Evolutionary conservation across 2,113 vertebrate species (phyloP), one percentile per base, ranked within the genome.

Genomic region (Chionodraco myersi): DNA sequence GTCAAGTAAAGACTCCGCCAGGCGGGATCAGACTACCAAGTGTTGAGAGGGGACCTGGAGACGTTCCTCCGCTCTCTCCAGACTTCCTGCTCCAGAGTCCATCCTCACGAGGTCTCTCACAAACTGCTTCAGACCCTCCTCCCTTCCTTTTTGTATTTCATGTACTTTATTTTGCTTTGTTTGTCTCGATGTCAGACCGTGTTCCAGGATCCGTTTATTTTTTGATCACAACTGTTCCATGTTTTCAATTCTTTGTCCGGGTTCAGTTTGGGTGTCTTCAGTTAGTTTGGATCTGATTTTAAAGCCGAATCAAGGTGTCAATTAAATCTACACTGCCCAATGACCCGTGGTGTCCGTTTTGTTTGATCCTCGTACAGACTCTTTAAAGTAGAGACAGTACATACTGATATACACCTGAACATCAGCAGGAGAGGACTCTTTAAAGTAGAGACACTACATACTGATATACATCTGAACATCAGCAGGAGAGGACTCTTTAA

Each of bases 1-100:
- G 97, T 99, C 88, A 99, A 99, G 95, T 98, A 96, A 92, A 86
- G 91, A 85, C 61, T 66, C 71, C 83, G 0, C 11, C 12, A 6
- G 26, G 74, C 41, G 13, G 10, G 11, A 48, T 8, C 77, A 61
- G 45, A 45, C 53, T 0, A 61, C 83, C 34, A 15, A 54, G 68
- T 67, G 71, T 58, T 70, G 34, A 47, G 34, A 7, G 75, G 56
- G 36, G 6, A 23, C 47, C 70, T 70, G 69, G 76, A 84, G 77
- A 67, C 60, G 80, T 45, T 79, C 58, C 45, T 79, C 67, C 54
- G 78, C 80, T 73, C 86, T 57, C 77, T 81, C 79, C 92, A 23
- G 59, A 86, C 86, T 90, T 88, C 94, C 94, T 90, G 86, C 82
- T 82, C 53, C 12, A 60, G 56, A 72, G 49, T 78, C 71, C 82